Base-by-base conservation (phyloP, 2,888 invertebrate species). In the Pilophorus perplexus region DNA sequence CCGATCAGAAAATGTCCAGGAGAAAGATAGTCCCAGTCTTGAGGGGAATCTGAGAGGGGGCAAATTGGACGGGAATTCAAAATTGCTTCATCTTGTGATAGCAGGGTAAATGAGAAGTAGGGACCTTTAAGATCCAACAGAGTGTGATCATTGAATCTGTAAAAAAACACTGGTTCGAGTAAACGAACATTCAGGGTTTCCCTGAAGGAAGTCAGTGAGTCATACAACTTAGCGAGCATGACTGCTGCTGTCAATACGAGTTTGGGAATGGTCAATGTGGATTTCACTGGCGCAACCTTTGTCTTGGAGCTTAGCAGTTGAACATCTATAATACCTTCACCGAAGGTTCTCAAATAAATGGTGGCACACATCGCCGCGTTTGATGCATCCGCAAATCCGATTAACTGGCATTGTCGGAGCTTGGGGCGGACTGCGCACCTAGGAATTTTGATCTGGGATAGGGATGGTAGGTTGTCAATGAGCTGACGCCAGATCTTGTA, bases 121-220 rank as follows among this genome's bases (percentile, higher is more conserved):
- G 22, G 3, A 27, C 37, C n/a, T 48, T 40, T n/a, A n/a, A n/a
- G 3, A 64, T 4, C 64, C 64, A 64, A 18, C 20, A 16, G 23
- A 74, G 66, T 1, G 70, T 71, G 3, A 74, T 72, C 0, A 68
- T 71, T 0, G 73, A 73, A 59, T 74, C 73, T 6, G 69, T 69
- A 70, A 72, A 74, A 38, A 71, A 71, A 50, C n/a, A 27, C 12
- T 6, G 60, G 42, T 1, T 10, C 5, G 3, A 18, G 8, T 5
- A 28, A 18, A 5, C 6, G n/a, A 4, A 18, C 2, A 59, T 67
- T 60, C 66, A 22, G 50, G 62, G 14, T 67, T 2, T 12, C 14
- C 5, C 27, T n/a, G 5, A 6, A 5, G 10, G 54, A 33, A 18
- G 28, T 14, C 5, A 54, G 5, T 14, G 54, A 10, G 3, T 12